A percentile compares a stretch with the other conserved stretches of the same genome.
Evolutionary conservation across 2,797 vertebrate genomes (phyloP).

Genomic region (Siniperca undulata): DNA sequence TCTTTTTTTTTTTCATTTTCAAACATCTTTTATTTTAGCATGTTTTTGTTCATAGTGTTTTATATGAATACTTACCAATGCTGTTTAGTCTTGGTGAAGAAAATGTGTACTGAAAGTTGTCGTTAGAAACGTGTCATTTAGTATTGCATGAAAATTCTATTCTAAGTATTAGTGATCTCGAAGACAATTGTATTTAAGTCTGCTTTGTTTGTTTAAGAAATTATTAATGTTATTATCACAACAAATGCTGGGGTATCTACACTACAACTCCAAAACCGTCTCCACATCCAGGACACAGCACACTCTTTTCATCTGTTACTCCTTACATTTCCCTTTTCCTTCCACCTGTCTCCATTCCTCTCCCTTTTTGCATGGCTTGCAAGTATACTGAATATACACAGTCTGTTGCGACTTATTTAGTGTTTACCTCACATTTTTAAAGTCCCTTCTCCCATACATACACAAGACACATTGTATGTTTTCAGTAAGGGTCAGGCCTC

Average conservation of each 20-base stretch:
- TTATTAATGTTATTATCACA: not conserved
- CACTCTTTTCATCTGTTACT: conserved; percentile 33
- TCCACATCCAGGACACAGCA: conserved; percentile 40
- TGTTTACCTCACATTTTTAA: conserved; percentile 12
- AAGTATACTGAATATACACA: conserved; percentile 44
- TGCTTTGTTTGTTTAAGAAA: conserved; percentile 1
- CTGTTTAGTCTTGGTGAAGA: conserved; percentile 17
- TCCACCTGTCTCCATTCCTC: conserved; percentile 45
- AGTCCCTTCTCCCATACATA: not conserved
- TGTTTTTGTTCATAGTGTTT: conserved; percentile 7
- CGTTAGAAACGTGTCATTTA: not conserved
- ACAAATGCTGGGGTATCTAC: conserved; percentile 14
- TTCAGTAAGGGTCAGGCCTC: conserved; percentile 2
- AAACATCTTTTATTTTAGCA: not conserved
- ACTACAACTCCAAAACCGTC: not conserved
- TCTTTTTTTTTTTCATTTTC: not conserved
- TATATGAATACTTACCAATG: not conserved
- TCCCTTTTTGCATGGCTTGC: conserved; percentile 75
- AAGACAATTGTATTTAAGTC: not conserved
- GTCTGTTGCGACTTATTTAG: not conserved
- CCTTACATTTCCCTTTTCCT: conserved; percentile 30
- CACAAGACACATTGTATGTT: conserved; percentile 6
- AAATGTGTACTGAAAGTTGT: conserved; percentile 3
- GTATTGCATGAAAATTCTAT: not conserved
- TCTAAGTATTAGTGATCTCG: conserved; percentile 8